Percentiles rank a stretch among this genome's conserved stretches.
Evolutionary conservation across 2,888 invertebrate genomes (phyloP).

Genomic region (Cryptus viduatorius): DNA sequence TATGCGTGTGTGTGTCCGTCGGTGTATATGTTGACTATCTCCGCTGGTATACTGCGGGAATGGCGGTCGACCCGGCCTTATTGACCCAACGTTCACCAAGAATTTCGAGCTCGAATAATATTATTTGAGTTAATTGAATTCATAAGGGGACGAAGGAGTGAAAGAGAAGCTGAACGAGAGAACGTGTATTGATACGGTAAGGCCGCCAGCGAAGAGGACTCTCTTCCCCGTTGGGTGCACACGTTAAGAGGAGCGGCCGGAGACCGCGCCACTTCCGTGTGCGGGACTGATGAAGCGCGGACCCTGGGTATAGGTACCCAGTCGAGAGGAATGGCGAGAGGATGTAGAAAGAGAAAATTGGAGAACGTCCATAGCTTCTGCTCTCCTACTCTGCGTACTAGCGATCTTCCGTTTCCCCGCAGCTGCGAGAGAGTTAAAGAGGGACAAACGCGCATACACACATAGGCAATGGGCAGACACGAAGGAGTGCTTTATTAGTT

Average conservation of each 20-base stretch:
- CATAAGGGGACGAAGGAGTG: conserved; percentile 69
- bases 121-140: conserved; percentile 78
- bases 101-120: conserved; percentile 78
- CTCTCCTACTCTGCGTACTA: conserved; percentile 10
- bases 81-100: conserved; percentile 74
- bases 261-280: conserved; percentile 50
- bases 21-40: conserved; percentile 20
- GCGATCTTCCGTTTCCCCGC: conserved; percentile 24
- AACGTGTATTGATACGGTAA: conserved; percentile 59
- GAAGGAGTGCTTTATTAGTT: conserved; percentile 49
- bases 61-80: conserved; percentile 63
- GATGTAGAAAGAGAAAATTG: conserved; percentile 57
- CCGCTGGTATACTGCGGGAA: conserved; percentile 31
- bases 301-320: conserved; percentile 14
- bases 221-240: conserved; percentile 9
- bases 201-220: conserved; percentile 49
- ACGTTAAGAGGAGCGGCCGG: not conserved
- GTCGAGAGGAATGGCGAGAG: conserved; percentile 43
- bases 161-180: conserved; percentile 18
- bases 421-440: conserved; percentile 35
- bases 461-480: not conserved
- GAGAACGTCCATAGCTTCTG: conserved; percentile 17
- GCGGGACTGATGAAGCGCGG: conserved; percentile 55
- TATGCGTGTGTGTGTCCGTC: not conserved
- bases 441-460: conserved; percentile 20